Percentiles rank a stretch among this genome's conserved stretches.
Conservation (phyloP, 2,888 invertebrate species). For the Diaperis boleti region DNA sequence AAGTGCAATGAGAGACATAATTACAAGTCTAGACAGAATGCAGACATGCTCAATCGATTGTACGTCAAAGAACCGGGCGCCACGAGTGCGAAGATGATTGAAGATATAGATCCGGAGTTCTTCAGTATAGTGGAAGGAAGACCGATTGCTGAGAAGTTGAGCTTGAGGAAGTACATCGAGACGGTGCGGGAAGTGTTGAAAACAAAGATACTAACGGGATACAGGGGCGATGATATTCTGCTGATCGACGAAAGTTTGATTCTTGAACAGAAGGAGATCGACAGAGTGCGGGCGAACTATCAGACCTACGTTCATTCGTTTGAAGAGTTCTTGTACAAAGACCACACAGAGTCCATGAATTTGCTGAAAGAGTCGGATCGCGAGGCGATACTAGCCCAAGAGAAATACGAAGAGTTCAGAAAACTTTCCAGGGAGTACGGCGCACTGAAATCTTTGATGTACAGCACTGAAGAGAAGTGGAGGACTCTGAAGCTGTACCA, state of each 20-base stretch:
- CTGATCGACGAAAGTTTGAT: slow-evolving; percentile 70
- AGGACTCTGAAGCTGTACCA: slow-evolving; percentile 75
- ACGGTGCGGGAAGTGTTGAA: slow-evolving; percentile 64
- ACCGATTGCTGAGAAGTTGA: slow-evolving; percentile 71
- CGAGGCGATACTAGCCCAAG: slow-evolving; percentile 65
- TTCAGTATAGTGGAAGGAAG: slow-evolving; percentile 74
- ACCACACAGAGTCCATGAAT: slow-evolving; percentile 73
- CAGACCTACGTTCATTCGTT: slow-evolving; percentile 70
- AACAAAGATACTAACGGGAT: slow-evolving; percentile 64
- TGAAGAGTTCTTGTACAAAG: slow-evolving; percentile 72
- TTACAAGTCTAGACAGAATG: slow-evolving; percentile 59
- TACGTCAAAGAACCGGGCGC: slow-evolving; percentile 70
- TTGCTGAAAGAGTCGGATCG: slow-evolving; percentile 68
- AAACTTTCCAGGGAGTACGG: slow-evolving; percentile 64
- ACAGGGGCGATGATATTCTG: slow-evolving; percentile 63
- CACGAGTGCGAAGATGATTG: slow-evolving; percentile 69
- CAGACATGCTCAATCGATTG: slow-evolving; percentile 71
- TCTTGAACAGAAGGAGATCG: slow-evolving; percentile 69
- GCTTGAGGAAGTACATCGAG: slow-evolving; percentile 70
- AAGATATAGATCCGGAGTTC: slow-evolving; percentile 76
- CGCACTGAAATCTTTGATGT: slow-evolving; percentile 65
- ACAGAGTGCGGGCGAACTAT: slow-evolving; percentile 67
- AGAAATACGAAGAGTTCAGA: slow-evolving; percentile 66
- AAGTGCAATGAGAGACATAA: slow-evolving; percentile 60
- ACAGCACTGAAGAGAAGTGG: slow-evolving; percentile 75